Percentiles rank a stretch among this genome's conserved stretches.
These are phyloP conservation scores for Mesoclemmys tuberculata DNA, from an alignment of 2,113 vertebrate species.

Conservation along the genomic window DNA sequence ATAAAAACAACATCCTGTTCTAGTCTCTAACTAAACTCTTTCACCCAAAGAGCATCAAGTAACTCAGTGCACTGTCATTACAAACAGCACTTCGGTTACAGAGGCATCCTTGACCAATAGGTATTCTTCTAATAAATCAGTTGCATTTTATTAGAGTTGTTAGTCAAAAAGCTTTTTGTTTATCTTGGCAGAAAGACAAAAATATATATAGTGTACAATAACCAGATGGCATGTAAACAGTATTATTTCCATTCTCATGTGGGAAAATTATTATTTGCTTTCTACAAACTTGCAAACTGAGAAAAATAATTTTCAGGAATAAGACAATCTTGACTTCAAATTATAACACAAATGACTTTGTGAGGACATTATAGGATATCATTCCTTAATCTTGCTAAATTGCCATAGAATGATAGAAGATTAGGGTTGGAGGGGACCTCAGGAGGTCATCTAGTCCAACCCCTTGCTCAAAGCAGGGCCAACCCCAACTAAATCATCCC, in stretches of 20 bases:
- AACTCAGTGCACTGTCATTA: constrained; percentile 61
- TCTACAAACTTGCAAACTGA: constrained; percentile 14
- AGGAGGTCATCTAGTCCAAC: no score
- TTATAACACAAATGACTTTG: neutral
- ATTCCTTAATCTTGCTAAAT: neutral
- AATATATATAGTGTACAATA: neutral
- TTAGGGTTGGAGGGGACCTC: no score
- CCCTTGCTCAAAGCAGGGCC: no score
- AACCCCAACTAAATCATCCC: no score
- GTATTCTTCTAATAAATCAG: constrained; percentile 46
- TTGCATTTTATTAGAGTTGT: neutral
- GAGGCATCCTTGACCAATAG: constrained; percentile 20
- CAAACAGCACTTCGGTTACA: constrained; percentile 27
- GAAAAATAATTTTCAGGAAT: neutral
- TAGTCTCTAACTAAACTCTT: constrained; percentile 52
- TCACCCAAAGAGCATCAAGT: constrained; percentile 61
- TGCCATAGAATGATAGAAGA: no score
- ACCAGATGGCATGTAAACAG: constrained; percentile 47
- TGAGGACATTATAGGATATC: neutral
- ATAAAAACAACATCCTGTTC: constrained; percentile 68
- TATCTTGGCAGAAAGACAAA: neutral
- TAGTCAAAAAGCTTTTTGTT: constrained; percentile 64
- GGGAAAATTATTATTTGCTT: constrained; percentile 15
- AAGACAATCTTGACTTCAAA: constrained; percentile 4
- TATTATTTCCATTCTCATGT: constrained; percentile 36